Conservation (phyloP, 2,113 vertebrate genomes). For the Myanophis thanlyinensis region DNA sequence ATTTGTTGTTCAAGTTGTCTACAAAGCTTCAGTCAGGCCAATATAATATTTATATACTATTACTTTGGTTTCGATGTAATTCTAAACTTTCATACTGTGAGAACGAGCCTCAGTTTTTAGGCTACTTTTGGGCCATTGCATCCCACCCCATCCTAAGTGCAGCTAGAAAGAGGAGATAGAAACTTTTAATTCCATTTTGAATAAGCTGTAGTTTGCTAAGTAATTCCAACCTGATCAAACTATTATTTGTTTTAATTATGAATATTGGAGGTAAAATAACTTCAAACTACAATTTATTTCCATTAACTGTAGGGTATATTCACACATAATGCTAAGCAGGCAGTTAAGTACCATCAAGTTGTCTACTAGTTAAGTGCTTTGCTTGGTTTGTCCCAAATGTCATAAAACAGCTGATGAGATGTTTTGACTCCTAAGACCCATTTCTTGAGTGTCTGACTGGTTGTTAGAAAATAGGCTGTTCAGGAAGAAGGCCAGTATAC, state of each 20-base stretch:
- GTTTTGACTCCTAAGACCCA: background rate
- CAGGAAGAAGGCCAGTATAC: background rate
- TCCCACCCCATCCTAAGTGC: background rate
- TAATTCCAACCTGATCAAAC: background rate
- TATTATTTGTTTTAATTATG: background rate
- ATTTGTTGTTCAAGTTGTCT: background rate
- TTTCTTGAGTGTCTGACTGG: background rate
- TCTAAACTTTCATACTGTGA: background rate
- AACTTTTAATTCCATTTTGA: background rate
- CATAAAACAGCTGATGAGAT: background rate
- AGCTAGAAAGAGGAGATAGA: background rate
- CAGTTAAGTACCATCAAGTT: background rate
- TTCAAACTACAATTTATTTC: background rate
- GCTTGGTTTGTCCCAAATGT: background rate
- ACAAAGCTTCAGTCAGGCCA: background rate
- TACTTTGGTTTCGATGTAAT: background rate
- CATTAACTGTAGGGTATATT: background rate
- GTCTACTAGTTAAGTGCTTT: background rate
- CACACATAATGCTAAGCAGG: background rate
- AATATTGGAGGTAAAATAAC: background rate
- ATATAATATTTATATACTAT: background rate
- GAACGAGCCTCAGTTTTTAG: background rate
- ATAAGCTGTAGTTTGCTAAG: background rate
- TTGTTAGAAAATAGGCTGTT: background rate
- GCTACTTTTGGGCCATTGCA: background rate